Conservation (phyloP, 35 echinoderm and acorn worm genomes). For the Ptychodera flava region DNA sequence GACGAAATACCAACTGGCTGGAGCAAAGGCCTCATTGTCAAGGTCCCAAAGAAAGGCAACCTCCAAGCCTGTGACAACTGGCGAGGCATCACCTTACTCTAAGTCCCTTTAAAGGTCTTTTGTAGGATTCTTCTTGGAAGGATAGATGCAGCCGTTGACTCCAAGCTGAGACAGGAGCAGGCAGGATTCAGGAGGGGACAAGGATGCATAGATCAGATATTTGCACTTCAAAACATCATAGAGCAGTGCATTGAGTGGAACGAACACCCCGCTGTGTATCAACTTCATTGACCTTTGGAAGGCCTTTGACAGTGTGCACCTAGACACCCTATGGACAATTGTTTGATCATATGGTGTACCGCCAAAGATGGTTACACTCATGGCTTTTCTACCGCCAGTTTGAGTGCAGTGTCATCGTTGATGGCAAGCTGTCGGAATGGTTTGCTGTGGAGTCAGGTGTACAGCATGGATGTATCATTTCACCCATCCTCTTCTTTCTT, state of each 20-base stretch:
- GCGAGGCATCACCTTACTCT: conserved; percentile 18
- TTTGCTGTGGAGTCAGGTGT: no score
- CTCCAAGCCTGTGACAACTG: conserved; percentile 12
- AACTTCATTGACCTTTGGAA: neutral
- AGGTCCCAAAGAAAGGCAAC: conserved; percentile 25
- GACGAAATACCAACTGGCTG: conserved; percentile 15
- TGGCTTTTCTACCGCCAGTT: no score
- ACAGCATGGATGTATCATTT: no score
- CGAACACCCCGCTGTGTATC: neutral
- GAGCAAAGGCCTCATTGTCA: neutral
- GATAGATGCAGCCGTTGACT: neutral
- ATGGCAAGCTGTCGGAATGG: no score
- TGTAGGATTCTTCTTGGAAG: neutral
- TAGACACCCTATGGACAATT: neutral
- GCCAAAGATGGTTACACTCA: no score
- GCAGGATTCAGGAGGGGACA: neutral
- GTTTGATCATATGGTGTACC: no score
- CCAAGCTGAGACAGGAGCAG: neutral
- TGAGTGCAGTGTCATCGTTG: no score
- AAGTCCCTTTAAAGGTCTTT: neutral
- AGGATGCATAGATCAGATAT: neutral
- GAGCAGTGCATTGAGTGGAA: neutral
- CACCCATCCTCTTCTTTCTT: no score
- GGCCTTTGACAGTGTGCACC: neutral
- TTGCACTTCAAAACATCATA: neutral